phyloP scores from a whole-genome alignment of 2,113 vertebrate genomes.

The Arenaria interpres region DNA sequence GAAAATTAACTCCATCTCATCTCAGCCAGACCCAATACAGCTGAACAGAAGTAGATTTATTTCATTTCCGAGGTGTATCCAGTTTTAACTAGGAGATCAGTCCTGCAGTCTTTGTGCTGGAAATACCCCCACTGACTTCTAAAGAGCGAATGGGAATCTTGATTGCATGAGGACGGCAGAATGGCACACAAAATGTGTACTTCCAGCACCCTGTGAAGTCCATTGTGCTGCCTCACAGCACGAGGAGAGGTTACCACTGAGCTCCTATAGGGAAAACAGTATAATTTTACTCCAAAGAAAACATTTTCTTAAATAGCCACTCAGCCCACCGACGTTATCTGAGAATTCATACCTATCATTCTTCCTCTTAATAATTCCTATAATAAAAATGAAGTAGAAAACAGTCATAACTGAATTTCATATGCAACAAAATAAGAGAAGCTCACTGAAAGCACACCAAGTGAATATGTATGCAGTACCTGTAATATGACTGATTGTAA shows the following conservation, averaged over 20 bases:
- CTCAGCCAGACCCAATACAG: neutral
- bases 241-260: neutral
- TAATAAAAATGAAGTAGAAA: slow-evolving; percentile 28
- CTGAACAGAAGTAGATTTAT: neutral
- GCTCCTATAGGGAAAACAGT: slow-evolving; percentile 6
- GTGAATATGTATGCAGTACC: neutral
- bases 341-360: slow-evolving; percentile 30
- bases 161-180: neutral
- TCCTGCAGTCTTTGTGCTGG: neutral
- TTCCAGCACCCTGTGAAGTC: slow-evolving; percentile 10
- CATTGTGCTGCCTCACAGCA: slow-evolving; percentile 24
- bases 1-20: neutral
- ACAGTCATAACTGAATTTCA: slow-evolving; percentile 17
- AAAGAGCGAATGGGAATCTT: slow-evolving; percentile 45
- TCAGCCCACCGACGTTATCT: slow-evolving; percentile 1
- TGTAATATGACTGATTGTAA: neutral
- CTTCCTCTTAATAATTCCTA: slow-evolving; percentile 41
- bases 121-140: slow-evolving; percentile 8
- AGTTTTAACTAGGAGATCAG: neutral
- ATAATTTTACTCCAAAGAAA: slow-evolving; percentile 53
- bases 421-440: neutral
- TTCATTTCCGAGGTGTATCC: neutral
- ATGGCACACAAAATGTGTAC: neutral
- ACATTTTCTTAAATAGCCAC: slow-evolving; percentile 37
- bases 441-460: neutral